Evolutionary conservation across 2,113 vertebrate species (phyloP), one percentile per base, ranked within the genome.

Genomic region (Grammatotria lemairii): DNA sequence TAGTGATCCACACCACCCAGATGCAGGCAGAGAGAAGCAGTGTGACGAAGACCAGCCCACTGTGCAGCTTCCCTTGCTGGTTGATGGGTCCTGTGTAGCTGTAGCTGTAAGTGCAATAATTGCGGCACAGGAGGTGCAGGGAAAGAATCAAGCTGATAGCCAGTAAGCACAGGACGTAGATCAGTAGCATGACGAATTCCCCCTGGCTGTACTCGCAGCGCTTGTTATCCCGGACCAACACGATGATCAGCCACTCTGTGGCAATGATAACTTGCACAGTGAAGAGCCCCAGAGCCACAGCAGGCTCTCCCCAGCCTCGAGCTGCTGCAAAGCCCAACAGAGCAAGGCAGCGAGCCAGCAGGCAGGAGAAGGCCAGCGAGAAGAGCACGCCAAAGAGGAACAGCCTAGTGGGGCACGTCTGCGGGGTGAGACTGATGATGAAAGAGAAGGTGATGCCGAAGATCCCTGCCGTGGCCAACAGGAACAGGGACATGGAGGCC

Each of bases 371-470:
- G 81, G 97, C 98, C 87, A 99, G 86, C 5, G 97, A 94, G 73
- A 98, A 99, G 80, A 98, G 85, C 78, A 98, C 94, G 1, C 97
- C 96, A 17, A 99, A 99, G 2, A 98, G 96, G 94, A 99, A 98
- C 91, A 98, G 91, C 58, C 98, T 97, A 2, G 97, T 97, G 55
- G 97, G 97, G 82, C 96, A 97, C 1, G 97, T 98, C 84, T 31
- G 92, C 0, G 90, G 26, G 1, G 97, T 97, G 5, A 94, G 94
- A 2, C 51, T 85, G 91, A 98, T 95, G 94, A 99, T 96, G 93
- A 99, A 99, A 90, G 97, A 95, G 57, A 99, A 99, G 60, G 97
- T 97, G 85, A 98, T 93, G 87, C 97, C 97, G 2, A 99, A 98
- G 92, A 99, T 6, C 1, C 98, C 98, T 0, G 97, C 95, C 0